phyloP scores from a whole-genome alignment of 2,888 invertebrate species.

The Cheilosia grossa region DNA sequence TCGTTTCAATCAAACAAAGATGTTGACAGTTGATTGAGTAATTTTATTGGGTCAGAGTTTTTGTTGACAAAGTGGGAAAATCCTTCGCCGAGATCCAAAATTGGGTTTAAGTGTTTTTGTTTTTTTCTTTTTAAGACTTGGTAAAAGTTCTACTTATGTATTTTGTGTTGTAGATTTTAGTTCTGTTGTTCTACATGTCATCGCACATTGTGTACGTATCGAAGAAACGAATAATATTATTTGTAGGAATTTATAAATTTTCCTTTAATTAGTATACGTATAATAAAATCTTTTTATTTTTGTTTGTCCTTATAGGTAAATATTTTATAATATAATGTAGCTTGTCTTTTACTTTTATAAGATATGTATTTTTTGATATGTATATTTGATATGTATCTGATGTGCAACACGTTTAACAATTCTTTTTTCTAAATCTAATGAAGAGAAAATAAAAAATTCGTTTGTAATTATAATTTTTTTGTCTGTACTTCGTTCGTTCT shows the following conservation, averaged over 20 bases:
- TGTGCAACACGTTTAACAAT: slow-evolving; percentile 57
- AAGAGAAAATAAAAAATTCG: slow-evolving; percentile 21
- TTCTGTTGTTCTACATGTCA: slow-evolving; percentile 40
- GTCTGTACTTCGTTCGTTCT: slow-evolving; percentile 47
- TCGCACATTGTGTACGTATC: slow-evolving; percentile 63
- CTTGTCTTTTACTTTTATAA: slow-evolving; percentile 38
- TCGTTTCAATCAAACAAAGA: slow-evolving; percentile 39
- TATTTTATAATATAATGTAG: slow-evolving; percentile 40
- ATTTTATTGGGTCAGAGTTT: slow-evolving; percentile 64
- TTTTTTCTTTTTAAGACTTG: not conserved
- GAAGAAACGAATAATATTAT: slow-evolving; percentile 54
- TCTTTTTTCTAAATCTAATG: slow-evolving; percentile 12
- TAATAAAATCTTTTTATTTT: slow-evolving; percentile 41
- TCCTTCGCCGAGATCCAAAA: slow-evolving; percentile 48
- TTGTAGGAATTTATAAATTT: slow-evolving; percentile 12
- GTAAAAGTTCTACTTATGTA: slow-evolving; percentile 26
- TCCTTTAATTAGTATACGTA: slow-evolving; percentile 15
- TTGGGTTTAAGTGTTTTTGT: not conserved
- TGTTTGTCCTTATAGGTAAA: slow-evolving; percentile 33
- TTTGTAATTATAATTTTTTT: slow-evolving; percentile 28
- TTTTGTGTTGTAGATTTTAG: slow-evolving; percentile 5
- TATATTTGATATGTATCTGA: slow-evolving; percentile 66
- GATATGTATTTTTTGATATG: slow-evolving; percentile 71
- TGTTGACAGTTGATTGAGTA: slow-evolving; percentile 36
- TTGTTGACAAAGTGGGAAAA: slow-evolving; percentile 41